Percentiles rank a stretch among this genome's conserved stretches.
Evolutionary conservation across 2,888 invertebrate species (phyloP).

Genomic region (Heliconius hortense): DNA sequence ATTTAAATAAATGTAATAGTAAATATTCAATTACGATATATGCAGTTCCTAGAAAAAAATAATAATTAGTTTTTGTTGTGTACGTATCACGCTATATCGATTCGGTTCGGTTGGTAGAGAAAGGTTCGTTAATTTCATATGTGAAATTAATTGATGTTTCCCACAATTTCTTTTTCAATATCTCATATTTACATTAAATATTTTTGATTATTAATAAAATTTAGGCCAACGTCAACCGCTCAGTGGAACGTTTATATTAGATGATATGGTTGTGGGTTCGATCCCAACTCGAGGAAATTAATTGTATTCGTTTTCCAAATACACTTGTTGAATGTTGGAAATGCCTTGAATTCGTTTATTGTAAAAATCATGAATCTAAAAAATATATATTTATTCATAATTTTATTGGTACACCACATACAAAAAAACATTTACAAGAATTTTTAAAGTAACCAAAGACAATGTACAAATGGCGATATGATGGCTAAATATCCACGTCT

Average conservation of each 20-base stretch:
- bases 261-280: background rate
- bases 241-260: background rate
- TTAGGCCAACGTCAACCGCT: background rate
- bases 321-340: too few relatives aligned
- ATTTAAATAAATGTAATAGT: conserved; percentile 6
- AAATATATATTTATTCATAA: too few relatives aligned
- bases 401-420: too few relatives aligned
- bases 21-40: conserved; percentile 29
- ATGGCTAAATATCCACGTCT: too few relatives aligned
- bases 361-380: too few relatives aligned
- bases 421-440: too few relatives aligned
- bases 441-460: too few relatives aligned
- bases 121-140: conserved; percentile 40
- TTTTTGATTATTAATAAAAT: background rate
- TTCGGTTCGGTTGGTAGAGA: conserved; percentile 43
- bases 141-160: conserved; percentile 42
- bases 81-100: conserved; percentile 40
- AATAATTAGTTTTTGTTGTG: conserved; percentile 32
- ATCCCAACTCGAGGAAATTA: background rate
- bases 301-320: too few relatives aligned
- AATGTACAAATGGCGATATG: too few relatives aligned
- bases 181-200: conserved; percentile 6
- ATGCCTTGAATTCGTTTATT: too few relatives aligned
- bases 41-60: conserved; percentile 30
- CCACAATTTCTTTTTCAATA: conserved; percentile 40